phyloP scores from a whole-genome alignment of 2,888 invertebrate species.

The Stegophylla sp. region DNA sequence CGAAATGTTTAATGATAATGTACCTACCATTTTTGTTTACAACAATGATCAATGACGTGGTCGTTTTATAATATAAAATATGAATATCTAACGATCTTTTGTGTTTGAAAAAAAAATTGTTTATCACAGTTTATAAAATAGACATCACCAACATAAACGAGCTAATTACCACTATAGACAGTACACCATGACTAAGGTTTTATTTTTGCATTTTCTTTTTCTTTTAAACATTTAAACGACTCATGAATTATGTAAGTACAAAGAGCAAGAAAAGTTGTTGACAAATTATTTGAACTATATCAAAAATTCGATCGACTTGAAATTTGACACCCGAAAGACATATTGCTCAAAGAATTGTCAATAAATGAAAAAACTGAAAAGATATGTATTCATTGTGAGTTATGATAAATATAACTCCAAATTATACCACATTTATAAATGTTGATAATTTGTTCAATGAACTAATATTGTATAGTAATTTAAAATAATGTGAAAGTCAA shows the following conservation, averaged over 20 bases:
- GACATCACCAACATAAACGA: slow-evolving; percentile 22
- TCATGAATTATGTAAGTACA: not conserved
- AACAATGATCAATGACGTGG: slow-evolving; percentile 47
- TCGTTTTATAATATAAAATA: slow-evolving; percentile 7
- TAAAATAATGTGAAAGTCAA: too few species aligned
- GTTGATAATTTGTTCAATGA: too few species aligned
- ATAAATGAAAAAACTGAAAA: too few species aligned
- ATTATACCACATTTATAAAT: too few species aligned
- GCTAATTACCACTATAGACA: slow-evolving; percentile 22
- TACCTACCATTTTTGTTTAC: slow-evolving; percentile 26
- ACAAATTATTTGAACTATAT: not conserved
- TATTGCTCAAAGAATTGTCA: too few species aligned
- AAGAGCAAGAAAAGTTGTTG: slow-evolving; percentile 2
- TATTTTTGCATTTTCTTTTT: slow-evolving; percentile 27
- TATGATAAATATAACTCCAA: too few species aligned
- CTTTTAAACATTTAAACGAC: slow-evolving; percentile 26
- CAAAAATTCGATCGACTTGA: not conserved
- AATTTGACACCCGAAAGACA: not conserved
- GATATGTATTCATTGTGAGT: too few species aligned
- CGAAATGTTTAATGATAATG: not conserved
- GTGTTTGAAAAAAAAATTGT: slow-evolving; percentile 35
- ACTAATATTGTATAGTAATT: too few species aligned
- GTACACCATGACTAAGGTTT: slow-evolving; percentile 38
- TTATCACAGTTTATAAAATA: slow-evolving; percentile 20
- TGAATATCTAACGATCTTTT: slow-evolving; percentile 23